A percentile compares a stretch with the other conserved stretches of the same genome.
phyloP scores from a whole-genome alignment of 1,140 invertebrate genomes.

The Gonioctena quinquepunctata region DNA sequence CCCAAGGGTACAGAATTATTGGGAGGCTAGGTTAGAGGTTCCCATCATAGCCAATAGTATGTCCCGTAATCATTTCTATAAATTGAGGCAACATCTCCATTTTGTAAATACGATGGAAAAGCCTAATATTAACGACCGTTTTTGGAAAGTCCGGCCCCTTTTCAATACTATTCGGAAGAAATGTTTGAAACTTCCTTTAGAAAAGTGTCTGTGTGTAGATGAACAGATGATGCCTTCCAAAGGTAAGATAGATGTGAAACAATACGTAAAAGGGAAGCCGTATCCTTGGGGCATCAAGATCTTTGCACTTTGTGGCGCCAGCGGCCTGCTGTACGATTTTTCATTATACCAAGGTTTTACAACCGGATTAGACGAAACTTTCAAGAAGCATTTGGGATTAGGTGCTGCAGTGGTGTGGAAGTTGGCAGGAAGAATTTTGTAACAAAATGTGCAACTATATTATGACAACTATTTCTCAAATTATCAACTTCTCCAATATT shows the following conservation, averaged over 20 bases:
- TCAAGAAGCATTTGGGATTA: conserved; percentile 31
- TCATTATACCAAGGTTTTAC: not conserved
- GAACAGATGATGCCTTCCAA: not conserved
- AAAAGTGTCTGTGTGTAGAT: not conserved
- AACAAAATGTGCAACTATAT: conserved; percentile 5
- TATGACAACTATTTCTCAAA: conserved; percentile 49
- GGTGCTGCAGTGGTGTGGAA: conserved; percentile 34
- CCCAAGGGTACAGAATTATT: not conserved
- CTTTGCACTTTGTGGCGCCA: not conserved
- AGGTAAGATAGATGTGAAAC: not conserved
- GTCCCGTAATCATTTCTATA: conserved; percentile 29
- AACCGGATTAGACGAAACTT: conserved; percentile 30
- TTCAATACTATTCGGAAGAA: not conserved
- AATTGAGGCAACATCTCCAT: conserved; percentile 39
- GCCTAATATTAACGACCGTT: conserved; percentile 33
- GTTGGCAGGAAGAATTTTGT: conserved; percentile 27
- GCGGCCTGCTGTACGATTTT: not conserved
- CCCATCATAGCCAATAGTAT: conserved; percentile 7
- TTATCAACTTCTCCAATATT: conserved; percentile 48
- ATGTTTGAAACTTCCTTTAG: not conserved
- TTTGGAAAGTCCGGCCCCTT: conserved; percentile 20
- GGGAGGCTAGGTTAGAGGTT: conserved; percentile 9
- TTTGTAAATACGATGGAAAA: conserved; percentile 34
- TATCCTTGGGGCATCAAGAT: not conserved
- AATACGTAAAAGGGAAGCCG: not conserved